Conservation (phyloP, 2,888 invertebrate species). For the Gortyna flavago region DNA sequence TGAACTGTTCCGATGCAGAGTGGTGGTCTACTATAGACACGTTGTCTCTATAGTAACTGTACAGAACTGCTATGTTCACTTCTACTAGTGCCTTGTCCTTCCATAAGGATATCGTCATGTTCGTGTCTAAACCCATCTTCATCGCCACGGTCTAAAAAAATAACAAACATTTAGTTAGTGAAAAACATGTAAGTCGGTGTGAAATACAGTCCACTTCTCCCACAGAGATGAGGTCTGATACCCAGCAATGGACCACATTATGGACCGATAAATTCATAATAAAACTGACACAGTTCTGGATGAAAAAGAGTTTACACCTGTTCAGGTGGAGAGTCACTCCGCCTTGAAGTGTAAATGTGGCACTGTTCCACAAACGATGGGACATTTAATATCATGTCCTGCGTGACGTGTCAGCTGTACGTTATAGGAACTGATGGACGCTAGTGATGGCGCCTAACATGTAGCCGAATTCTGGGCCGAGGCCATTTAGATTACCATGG, state of each 20-base stretch:
- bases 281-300: not conserved
- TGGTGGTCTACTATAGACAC: constrained; percentile 99
- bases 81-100: constrained; percentile 98
- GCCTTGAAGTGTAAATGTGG: not conserved
- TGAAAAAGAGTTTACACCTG: not conserved
- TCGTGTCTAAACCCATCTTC: constrained; percentile 96
- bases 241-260: not conserved
- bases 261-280: not conserved
- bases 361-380: not conserved
- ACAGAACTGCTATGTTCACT: constrained; percentile 96
- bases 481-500: not conserved
- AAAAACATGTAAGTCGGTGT: not conserved
- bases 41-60: constrained; percentile 95
- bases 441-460: not conserved
- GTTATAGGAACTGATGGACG: not conserved
- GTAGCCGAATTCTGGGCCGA: not conserved
- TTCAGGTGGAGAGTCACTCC: not conserved
- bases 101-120: constrained; percentile 96
- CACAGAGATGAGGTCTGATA: not conserved
- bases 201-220: not conserved
- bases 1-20: constrained; percentile 98
- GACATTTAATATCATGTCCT: not conserved
- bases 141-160: constrained; percentile 90
- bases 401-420: not conserved
- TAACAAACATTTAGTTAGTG: not conserved